Evolutionary conservation across 2,113 vertebrate species (phyloP).

Genomic region (Tachysurus fulvidraco): DNA sequence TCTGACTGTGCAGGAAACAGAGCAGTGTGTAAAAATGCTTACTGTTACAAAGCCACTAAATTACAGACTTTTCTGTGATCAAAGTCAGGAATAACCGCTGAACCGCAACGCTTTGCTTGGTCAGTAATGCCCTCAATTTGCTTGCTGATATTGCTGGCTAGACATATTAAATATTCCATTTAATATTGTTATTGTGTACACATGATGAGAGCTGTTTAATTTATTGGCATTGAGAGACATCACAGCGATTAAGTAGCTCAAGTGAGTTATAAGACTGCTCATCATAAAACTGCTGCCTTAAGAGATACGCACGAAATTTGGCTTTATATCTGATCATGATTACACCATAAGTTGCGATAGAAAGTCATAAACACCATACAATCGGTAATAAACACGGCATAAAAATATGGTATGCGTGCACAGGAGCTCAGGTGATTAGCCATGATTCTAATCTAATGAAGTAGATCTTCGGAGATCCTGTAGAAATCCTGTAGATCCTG

Average conservation of each 20-base stretch:
- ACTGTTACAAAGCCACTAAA: not conserved
- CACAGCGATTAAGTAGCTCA: not conserved
- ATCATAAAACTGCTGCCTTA: not conserved
- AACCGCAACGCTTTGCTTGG: not conserved
- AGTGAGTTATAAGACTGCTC: not conserved
- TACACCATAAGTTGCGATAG: not conserved
- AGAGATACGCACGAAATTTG: not conserved
- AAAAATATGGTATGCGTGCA: not conserved
- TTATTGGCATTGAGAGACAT: not conserved
- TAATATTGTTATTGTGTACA: not conserved
- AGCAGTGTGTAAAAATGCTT: not conserved
- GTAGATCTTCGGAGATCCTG: no score
- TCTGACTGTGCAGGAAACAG: not conserved
- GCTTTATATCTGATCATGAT: not conserved
- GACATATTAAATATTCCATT: not conserved
- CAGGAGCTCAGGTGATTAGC: not conserved
- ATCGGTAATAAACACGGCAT: not conserved
- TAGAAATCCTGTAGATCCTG: not conserved
- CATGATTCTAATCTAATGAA: not conserved
- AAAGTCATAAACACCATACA: not conserved
- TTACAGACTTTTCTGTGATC: not conserved
- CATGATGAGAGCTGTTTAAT: not conserved
- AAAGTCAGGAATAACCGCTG: not conserved
- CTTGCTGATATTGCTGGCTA: not conserved
- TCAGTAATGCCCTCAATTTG: not conserved